A percentile compares a stretch with the other conserved stretches of the same genome.
Evolutionary conservation across 2,888 invertebrate genomes (phyloP).

Genomic region (Macropis europaea): DNA sequence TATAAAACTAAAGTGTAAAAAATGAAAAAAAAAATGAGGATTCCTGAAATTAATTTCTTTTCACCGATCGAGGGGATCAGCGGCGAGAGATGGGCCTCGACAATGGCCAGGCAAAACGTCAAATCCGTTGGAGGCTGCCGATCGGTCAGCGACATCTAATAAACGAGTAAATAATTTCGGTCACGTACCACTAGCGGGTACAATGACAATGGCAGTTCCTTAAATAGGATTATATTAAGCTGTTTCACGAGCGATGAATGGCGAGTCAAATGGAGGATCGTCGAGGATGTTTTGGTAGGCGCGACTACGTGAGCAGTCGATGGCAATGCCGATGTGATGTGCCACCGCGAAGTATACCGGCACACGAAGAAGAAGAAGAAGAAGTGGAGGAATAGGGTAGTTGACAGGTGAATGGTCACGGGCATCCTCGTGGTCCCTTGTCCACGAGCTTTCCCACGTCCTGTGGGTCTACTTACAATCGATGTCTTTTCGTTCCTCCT

Average conservation of each 20-base stretch:
- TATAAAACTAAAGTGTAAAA: too few species aligned
- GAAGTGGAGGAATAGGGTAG: constrained; percentile 63
- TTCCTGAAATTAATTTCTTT: neutral
- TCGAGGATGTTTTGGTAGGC: constrained; percentile 79
- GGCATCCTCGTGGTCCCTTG: constrained; percentile 56
- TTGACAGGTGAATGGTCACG: constrained; percentile 78
- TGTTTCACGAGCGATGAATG: constrained; percentile 76
- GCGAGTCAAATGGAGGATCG: constrained; percentile 77
- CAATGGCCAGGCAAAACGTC: constrained; percentile 10
- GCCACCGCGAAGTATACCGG: constrained; percentile 56
- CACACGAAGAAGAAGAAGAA: constrained; percentile 40
- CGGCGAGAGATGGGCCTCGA: constrained; percentile 8
- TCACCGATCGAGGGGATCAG: neutral
- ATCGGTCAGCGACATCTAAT: constrained; percentile 70
- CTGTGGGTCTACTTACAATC: constrained; percentile 49
- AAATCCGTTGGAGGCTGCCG: constrained; percentile 26
- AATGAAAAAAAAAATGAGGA: neutral
- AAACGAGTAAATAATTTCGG: constrained; percentile 79
- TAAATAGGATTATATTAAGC: constrained; percentile 80
- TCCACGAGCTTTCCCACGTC: constrained; percentile 65
- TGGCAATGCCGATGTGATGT: constrained; percentile 51
- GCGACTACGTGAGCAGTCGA: constrained; percentile 65
- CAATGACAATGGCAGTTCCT: constrained; percentile 69
- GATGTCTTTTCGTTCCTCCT: constrained; percentile 32
- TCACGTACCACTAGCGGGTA: constrained; percentile 72